Base-by-base conservation (phyloP, 2,113 vertebrate genomes). In the Glaucomys volans region DNA sequence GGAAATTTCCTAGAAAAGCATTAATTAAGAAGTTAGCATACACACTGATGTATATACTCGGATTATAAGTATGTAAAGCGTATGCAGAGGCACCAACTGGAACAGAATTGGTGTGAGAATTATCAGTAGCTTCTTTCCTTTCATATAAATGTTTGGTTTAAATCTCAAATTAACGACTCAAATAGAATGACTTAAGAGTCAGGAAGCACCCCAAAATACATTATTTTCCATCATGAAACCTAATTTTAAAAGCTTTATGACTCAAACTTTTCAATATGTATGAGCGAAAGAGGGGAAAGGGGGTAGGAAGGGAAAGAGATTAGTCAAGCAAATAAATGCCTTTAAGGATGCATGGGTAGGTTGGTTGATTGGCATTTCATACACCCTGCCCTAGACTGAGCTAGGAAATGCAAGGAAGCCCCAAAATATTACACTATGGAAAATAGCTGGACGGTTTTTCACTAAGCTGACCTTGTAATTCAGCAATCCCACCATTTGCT, bases 171-270 rank as follows among this genome's bases (percentile, higher is more conserved):
- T 97, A 87, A 62, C 24, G 54, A 42, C 74, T 89, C 54, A 57
- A 47, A 14, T 69, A 84, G 88, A 77, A 66, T 24, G 8, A 54
- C 67, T 91, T 92, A 32, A 74, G 69, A 71, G 6, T n/a, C 74
- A 86, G 20, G 1, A 9, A 32, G 1, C 47, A 88, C 76, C 13
- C 0, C 17, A 76, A 74, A 96, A 47, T 87, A 59, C 57, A 32
- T 28, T 75, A 94, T 71, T 74, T 95, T 90, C 64, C 80, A 87
- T 94, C 67, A 40, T 79, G 90, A 96, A 87, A 37, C 69, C 42
- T 1, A 12, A 50, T 69, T 97, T 94, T 74, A n/a, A 47, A 76
- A 81, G 26, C 22, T 87, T 97, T 96, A 37, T 88, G 91, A 94
- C 24, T 54, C 40, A 91, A 1, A 0, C 76, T 32, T 95, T 87